Conservation (phyloP, 2,113 vertebrate genomes). For the Panthera uncia region DNA sequence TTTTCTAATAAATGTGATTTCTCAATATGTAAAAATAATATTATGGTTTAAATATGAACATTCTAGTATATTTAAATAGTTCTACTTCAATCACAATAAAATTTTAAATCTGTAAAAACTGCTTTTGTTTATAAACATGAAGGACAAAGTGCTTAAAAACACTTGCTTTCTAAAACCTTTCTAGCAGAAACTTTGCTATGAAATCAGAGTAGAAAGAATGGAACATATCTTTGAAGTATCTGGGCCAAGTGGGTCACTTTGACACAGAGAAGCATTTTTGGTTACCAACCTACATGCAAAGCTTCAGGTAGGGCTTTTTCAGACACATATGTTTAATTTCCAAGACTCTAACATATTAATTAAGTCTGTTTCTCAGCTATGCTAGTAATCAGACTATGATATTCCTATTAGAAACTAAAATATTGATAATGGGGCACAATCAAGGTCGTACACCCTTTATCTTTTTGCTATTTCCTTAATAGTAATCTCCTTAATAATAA, state of each 20-base stretch:
- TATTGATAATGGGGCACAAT: background rate
- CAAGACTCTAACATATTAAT: fast-evolving
- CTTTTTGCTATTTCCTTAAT: background rate
- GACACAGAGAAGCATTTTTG: background rate
- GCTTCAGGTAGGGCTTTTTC: background rate
- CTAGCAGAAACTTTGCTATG: background rate
- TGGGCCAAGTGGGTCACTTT: fast-evolving
- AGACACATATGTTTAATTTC: background rate
- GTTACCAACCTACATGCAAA: background rate
- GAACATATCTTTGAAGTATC: fast-evolving
- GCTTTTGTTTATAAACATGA: background rate
- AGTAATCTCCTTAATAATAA: background rate
- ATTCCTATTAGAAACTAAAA: background rate
- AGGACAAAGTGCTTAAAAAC: background rate
- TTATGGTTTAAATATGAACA: background rate
- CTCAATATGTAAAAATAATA: background rate
- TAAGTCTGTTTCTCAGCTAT: background rate
- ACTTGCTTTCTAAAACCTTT: background rate
- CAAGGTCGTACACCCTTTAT: background rate
- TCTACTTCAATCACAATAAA: background rate
- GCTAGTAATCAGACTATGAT: background rate
- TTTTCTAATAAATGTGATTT: background rate
- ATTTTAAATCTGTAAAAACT: background rate
- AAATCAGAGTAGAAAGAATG: background rate
- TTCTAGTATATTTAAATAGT: background rate